Evolutionary conservation across 2,113 vertebrate species (phyloP).

Genomic region (Calidris pygmaea): DNA sequence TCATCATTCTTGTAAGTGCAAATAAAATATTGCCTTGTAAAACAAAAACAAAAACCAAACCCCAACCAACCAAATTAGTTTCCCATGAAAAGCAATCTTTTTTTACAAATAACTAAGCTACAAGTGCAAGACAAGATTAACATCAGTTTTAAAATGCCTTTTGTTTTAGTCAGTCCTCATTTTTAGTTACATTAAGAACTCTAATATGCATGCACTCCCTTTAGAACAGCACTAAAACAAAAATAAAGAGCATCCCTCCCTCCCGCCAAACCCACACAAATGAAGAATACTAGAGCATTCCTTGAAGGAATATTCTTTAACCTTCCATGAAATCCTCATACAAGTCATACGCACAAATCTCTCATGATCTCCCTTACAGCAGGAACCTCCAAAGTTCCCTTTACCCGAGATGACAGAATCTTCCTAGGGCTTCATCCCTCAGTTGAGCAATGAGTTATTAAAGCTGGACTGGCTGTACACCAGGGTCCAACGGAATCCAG

Average conservation of each 20-base stretch:
- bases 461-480: neutral
- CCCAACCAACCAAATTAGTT: neutral
- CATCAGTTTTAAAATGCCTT: neutral
- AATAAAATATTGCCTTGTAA: neutral
- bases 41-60: neutral
- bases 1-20: neutral
- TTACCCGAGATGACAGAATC: neutral
- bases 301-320: neutral
- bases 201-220: neutral
- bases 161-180: neutral
- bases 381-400: neutral
- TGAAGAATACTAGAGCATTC: neutral
- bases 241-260: neutral
- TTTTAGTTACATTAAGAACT: neutral
- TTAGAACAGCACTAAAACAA: neutral
- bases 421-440: neutral
- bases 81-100: neutral
- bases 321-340: neutral
- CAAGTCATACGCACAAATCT: neutral
- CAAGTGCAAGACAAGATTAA: neutral
- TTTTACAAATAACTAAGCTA: neutral
- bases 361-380: neutral
- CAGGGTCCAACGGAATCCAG: neutral
- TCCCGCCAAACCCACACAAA: neutral
- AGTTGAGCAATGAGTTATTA: neutral